phyloP scores from a whole-genome alignment of 1,140 invertebrate genomes.

The Aphaenogaster ashmeadi region DNA sequence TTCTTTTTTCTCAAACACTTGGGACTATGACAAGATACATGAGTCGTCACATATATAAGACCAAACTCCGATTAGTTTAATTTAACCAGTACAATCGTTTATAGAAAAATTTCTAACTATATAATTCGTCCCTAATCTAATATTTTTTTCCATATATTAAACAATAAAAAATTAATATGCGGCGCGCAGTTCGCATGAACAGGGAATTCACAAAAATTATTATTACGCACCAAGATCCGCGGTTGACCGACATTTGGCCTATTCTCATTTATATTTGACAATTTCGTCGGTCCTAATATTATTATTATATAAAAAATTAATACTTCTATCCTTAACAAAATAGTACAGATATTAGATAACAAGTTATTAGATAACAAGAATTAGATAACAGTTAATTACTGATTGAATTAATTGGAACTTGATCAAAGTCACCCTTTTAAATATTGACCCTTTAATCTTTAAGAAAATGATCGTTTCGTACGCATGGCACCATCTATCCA shows the following conservation, averaged over 20 bases:
- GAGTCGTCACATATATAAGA: too few species aligned
- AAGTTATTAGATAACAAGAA: neutral
- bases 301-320: neutral
- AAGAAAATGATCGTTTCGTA: neutral
- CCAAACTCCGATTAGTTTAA: neutral
- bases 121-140: too few species aligned
- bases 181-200: too few species aligned
- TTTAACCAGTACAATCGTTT: neutral
- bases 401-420: neutral
- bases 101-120: neutral
- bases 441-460: neutral
- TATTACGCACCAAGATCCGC: too few species aligned
- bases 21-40: neutral
- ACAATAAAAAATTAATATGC: too few species aligned
- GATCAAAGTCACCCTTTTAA: neutral
- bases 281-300: too few species aligned
- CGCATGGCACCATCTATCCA: slow-evolving; percentile 11
- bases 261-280: too few species aligned
- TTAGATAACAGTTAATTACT: neutral
- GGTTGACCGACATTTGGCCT: too few species aligned
- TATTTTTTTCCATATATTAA: too few species aligned
- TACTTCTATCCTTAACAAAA: neutral
- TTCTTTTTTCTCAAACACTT: neutral
- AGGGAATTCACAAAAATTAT: too few species aligned
- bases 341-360: neutral